Evolutionary conservation across 2,888 invertebrate species (phyloP).

Genomic region (Coleophora deauratella): DNA sequence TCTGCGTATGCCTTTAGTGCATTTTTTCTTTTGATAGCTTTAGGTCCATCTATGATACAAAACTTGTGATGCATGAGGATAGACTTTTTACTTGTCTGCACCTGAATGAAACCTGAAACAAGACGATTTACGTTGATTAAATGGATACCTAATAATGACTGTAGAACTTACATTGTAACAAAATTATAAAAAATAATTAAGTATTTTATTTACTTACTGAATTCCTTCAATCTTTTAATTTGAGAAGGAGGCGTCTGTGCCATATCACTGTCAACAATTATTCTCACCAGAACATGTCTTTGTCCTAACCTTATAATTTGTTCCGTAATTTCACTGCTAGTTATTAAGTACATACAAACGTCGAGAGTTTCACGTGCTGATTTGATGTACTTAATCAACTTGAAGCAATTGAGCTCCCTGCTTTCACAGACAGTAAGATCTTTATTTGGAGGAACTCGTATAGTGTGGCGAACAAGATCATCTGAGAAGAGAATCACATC

Average conservation of each 20-base stretch:
- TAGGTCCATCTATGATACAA: constrained; percentile 77
- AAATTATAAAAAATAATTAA: not conserved
- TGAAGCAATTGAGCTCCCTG: constrained; percentile 60
- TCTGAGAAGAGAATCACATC: constrained; percentile 68
- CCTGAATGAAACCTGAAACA: constrained; percentile 60
- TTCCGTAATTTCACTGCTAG: constrained; percentile 61
- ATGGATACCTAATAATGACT: no score
- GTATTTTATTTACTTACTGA: constrained; percentile 43
- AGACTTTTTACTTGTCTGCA: constrained; percentile 60
- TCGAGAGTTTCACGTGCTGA: constrained; percentile 65
- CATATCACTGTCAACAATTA: constrained; percentile 66
- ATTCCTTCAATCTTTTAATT: constrained; percentile 59
- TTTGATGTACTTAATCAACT: constrained; percentile 62
- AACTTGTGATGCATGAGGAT: constrained; percentile 89
- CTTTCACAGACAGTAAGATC: constrained; percentile 56
- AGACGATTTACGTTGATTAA: no score
- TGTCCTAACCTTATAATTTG: constrained; percentile 63
- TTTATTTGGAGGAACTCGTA: constrained; percentile 49
- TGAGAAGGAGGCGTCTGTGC: constrained; percentile 62
- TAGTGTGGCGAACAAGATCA: constrained; percentile 48
- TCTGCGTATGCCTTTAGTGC: constrained; percentile 53
- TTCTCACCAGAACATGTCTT: constrained; percentile 60
- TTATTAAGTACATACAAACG: constrained; percentile 68
- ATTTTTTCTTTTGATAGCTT: constrained; percentile 53
- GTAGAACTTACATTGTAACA: no score